Percentiles rank a stretch among this genome's conserved stretches.
Evolutionary conservation across 2,888 invertebrate genomes (phyloP).

Genomic region (Chirona hameri): DNA sequence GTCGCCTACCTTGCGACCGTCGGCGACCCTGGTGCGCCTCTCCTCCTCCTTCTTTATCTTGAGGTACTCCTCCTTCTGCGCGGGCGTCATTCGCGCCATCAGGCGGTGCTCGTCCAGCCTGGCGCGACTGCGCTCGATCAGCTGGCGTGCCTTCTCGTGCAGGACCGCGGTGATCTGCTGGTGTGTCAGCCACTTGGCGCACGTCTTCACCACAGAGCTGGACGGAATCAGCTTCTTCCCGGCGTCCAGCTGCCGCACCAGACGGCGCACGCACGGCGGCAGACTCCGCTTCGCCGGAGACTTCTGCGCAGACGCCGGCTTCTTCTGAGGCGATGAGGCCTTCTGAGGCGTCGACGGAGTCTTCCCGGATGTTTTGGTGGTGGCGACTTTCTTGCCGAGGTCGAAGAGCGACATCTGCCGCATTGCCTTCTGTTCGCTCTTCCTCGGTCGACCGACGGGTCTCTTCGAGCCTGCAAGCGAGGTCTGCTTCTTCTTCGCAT

Average conservation of each 20-base stretch:
- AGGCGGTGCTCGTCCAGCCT: not conserved
- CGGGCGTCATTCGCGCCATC: slow-evolving; percentile 2
- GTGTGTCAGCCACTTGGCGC: not conserved
- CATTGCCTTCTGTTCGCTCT: not conserved
- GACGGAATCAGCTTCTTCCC: slow-evolving; percentile 3
- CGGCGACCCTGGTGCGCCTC: slow-evolving; percentile 29
- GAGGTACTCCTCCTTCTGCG: slow-evolving; percentile 12
- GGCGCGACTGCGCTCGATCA: slow-evolving; percentile 2
- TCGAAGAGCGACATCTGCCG: slow-evolving; percentile 24
- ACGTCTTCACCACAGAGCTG: not conserved
- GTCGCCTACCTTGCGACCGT: not conserved
- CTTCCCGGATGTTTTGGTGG: not conserved
- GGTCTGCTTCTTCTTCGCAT: slow-evolving; percentile 27
- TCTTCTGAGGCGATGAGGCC: not conserved
- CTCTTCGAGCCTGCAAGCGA: slow-evolving; percentile 29
- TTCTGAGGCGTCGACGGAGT: not conserved
- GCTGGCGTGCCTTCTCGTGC: slow-evolving; percentile 24
- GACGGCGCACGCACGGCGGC: slow-evolving; percentile 23
- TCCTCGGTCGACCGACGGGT: slow-evolving; percentile 27
- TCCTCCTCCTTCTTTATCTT: not conserved
- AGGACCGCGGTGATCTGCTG: not conserved
- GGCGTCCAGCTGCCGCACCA: slow-evolving; percentile 12
- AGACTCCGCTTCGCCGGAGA: not conserved
- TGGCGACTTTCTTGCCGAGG: not conserved
- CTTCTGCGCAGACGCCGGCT: not conserved